phyloP scores from a whole-genome alignment of 2,888 invertebrate genomes.

The Odontothrips loti region DNA sequence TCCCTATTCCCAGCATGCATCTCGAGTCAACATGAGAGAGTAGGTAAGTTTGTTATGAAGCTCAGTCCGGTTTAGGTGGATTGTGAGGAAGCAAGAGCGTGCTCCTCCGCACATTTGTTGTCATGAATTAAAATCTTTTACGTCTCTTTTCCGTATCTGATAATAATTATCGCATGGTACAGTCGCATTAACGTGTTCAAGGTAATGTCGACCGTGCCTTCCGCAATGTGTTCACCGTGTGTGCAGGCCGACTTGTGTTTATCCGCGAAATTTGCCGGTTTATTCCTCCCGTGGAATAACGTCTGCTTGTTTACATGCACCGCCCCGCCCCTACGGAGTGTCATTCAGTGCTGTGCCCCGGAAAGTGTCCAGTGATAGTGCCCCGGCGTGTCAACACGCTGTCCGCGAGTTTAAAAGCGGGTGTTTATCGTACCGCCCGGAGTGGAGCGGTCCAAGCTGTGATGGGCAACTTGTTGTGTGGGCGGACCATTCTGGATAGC shows the following conservation, averaged over 20 bases:
- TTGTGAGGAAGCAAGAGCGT: conserved; percentile 37
- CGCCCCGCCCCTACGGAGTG: not conserved
- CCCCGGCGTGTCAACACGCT: not conserved
- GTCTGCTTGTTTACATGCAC: not conserved
- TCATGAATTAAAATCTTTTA: conserved; percentile 32
- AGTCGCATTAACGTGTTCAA: conserved; percentile 32
- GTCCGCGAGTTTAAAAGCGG: conserved; percentile 3
- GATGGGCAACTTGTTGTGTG: conserved; percentile 14
- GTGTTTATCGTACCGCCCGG: not conserved
- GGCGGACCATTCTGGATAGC: not conserved
- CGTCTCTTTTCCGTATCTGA: conserved; percentile 33
- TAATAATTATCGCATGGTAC: conserved; percentile 35
- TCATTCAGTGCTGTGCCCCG: not conserved
- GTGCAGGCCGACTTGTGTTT: conserved; percentile 28
- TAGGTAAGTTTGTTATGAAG: conserved; percentile 40
- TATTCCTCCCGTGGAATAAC: not conserved
- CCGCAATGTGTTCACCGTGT: conserved; percentile 21
- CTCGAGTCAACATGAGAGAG: conserved; percentile 40
- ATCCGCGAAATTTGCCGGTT: conserved; percentile 11
- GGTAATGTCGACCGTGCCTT: conserved; percentile 28
- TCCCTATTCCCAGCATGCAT: conserved; percentile 37
- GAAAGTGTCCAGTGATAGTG: not conserved
- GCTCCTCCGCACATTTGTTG: conserved; percentile 35
- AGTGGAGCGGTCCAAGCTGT: not conserved
- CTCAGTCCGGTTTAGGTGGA: conserved; percentile 40